These are phyloP conservation scores for Natrix natrix DNA, from an alignment of 2,797 vertebrate species.

Conservation along the genomic window DNA sequence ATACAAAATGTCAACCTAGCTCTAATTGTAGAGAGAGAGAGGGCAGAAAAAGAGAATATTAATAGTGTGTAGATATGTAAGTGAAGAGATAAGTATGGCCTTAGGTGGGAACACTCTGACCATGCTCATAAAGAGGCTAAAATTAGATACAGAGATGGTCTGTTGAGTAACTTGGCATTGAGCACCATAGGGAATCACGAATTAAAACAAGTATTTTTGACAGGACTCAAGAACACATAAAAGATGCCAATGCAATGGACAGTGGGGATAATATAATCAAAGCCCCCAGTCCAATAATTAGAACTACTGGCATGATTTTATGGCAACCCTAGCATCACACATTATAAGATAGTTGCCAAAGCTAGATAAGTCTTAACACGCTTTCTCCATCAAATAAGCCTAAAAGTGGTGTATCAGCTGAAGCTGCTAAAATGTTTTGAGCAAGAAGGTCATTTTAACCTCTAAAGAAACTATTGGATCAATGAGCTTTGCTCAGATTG, in stretches of 20 bases:
- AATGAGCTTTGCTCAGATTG: background rate
- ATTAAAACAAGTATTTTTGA: background rate
- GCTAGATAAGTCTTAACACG: background rate
- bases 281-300: background rate
- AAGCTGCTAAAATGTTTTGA: background rate
- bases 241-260: too few relatives aligned
- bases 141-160: background rate
- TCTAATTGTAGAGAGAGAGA: background rate
- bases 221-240: background rate
- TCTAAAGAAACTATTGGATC: background rate
- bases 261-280: background rate
- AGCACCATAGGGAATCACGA: too few relatives aligned
- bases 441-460: background rate
- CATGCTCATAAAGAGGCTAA: background rate
- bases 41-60: background rate
- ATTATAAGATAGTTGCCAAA: background rate
- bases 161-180: background rate
- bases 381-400: background rate
- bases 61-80: background rate
- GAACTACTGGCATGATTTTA: background rate
- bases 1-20: background rate
- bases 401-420: background rate
- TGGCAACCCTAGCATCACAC: background rate
- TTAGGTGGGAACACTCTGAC: background rate
- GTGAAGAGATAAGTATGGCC: background rate